These are phyloP conservation scores for Perodicticus potto DNA, from an alignment of 2,797 vertebrate species.

Conservation along the genomic window DNA sequence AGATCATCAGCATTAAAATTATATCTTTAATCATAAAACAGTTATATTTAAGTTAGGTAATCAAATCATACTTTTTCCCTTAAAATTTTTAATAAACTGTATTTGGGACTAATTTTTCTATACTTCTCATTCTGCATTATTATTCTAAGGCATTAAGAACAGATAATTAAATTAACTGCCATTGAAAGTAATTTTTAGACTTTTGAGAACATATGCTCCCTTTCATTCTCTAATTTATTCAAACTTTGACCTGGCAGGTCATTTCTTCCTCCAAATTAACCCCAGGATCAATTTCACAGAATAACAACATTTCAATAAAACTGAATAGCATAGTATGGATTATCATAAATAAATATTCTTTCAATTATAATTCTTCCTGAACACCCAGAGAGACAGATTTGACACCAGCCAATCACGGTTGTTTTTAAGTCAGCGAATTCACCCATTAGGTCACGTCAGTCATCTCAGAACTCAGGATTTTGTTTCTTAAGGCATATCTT, in stretches of 20 bases:
- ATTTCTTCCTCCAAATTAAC: constrained; percentile 81
- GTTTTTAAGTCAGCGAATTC: background rate
- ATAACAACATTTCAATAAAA: constrained; percentile 65
- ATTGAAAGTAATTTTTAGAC: constrained; percentile 84
- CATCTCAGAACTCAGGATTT: background rate
- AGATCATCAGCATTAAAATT: constrained; percentile 38
- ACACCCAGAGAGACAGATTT: background rate
- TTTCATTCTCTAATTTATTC: constrained; percentile 83
- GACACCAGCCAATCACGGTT: background rate
- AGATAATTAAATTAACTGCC: constrained; percentile 87
- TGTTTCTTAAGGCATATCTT: background rate
- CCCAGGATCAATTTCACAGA: constrained; percentile 64
- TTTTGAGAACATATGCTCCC: constrained; percentile 77
- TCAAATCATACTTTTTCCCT: constrained; percentile 3
- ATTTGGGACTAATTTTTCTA: constrained; percentile 67
- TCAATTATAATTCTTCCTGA: constrained; percentile 39
- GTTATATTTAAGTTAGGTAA: constrained; percentile 74
- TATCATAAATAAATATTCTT: constrained; percentile 62
- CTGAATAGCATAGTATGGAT: background rate
- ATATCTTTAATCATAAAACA: background rate
- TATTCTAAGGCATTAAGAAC: constrained; percentile 77
- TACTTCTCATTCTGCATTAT: constrained; percentile 76
- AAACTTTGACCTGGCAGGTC: constrained; percentile 81
- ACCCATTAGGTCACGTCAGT: background rate
- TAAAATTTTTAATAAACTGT: constrained; percentile 44